Evolutionary conservation across 2,797 vertebrate genomes (phyloP), one percentile per base, ranked within the genome.

Genomic region (Sternotherus odoratus): DNA sequence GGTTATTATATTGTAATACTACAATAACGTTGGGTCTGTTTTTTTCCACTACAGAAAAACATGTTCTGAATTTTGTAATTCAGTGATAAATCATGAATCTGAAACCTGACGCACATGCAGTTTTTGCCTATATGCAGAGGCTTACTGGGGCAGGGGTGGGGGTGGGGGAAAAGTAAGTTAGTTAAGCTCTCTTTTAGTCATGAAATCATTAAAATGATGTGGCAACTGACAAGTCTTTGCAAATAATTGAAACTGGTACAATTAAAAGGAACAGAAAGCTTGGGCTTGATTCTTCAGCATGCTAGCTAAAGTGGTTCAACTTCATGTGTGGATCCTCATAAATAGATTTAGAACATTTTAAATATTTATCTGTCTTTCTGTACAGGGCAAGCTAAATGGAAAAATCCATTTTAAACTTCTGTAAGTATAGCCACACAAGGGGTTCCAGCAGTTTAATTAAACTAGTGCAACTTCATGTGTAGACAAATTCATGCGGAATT

Each of bases 321-420:
- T 12, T 39, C 21, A 69, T 39, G 66, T 36, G 19, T 36, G 63
- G n/a, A 66, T 21, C n/a, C 63, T 66, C n/a, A 66, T 66, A 36
- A 66, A 36, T 12, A 66, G 19, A 66, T 66, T 36, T 66, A 66
- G 36, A 36, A 66, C 8, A 9, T 63, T 33, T n/a, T 13, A n/a
- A n/a, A 63, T n/a, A 8, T 63, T 17, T 63, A 17, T n/a, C 33
- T 16, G 8, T n/a, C 19, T n/a, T 8, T 63, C 60, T 21, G 39
- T 24, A 56, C 88, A 83, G 92, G 54, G 51, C 43, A 87, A 88
- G 60, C 11, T 82, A 77, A 90, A 94, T n/a, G 10, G 48, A 86
- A 0, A 2, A 91, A 53, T 33, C 21, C 39, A 50, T 60, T 66
- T 54, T 74, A 13, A 74, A 74, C 39, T 74, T 43, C 43, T 16